Base-by-base conservation (phyloP, 1,140 invertebrate genomes). In the Laupala kohalensis region DNA sequence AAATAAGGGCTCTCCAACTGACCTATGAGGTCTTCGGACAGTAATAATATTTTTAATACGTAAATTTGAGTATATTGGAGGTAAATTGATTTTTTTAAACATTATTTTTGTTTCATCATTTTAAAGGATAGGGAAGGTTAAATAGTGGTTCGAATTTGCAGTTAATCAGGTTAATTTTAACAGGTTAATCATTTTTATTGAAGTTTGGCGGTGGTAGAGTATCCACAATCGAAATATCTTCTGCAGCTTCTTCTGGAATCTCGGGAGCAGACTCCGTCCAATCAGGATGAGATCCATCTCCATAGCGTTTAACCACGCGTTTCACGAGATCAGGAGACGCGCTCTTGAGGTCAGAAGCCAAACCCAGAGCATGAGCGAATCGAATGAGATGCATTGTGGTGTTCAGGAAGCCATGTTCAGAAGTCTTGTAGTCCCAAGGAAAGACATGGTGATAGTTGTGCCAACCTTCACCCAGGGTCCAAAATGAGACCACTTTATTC, bases 381-480 rank as follows among this genome's bases (percentile, higher is more conserved):
- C 86, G 84, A 72, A 87, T 85, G 73, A 86, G 82, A 4, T 80
- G 64, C 19, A 80, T 84, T 5, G 84, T 86, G 6, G 68, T 9
- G 62, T 74, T 74, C 23, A 69, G 25, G 37, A 15, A 6, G 13
- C 70, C 70, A 26, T 72, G 30, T 25, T 74, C 73, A 19, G 81
- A 81, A 3, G 82, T 79, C n/a, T 78, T 75, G 73, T 83, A 83
- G 76, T 87, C 86, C 71, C 82, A 81, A 0, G 86, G 86, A 77
- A 88, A 88, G 0, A 81, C 83, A 74, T 87, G 86, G 73, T 87
- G 86, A 76, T 86, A 89, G 77, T 88, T 86, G 75, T 86, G 85
- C 75, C 81, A 85, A 26, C 85, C 85, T 78, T 87, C 85, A 5
- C 86, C 84, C 28, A 83, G 75, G 4, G 85, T 81, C 30, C 81